Evolutionary conservation across 2,888 invertebrate genomes (phyloP).

Genomic region (Ephialtes manifestator): DNA sequence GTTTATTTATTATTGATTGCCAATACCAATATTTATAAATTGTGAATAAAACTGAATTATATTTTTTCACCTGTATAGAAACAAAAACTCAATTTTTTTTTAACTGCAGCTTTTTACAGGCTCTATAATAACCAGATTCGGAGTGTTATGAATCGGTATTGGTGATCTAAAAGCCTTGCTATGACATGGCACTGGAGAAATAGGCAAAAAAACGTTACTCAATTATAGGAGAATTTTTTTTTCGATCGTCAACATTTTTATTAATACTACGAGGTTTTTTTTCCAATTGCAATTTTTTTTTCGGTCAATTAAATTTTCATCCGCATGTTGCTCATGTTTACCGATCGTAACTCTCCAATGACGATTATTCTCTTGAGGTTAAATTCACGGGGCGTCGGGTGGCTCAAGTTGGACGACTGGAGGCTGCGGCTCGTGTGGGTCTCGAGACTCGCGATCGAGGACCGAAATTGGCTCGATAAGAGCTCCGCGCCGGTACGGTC

Average conservation of each 20-base stretch:
- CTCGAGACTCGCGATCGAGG: conserved; percentile 69
- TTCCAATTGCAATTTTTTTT: background rate
- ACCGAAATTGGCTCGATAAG: conserved; percentile 59
- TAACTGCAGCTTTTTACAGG: background rate
- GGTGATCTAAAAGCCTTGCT: background rate
- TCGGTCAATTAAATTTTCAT: background rate
- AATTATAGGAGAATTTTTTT: no score
- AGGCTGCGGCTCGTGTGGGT: conserved; percentile 56
- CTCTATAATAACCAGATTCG: background rate
- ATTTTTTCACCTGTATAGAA: background rate
- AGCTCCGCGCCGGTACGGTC: conserved; percentile 45
- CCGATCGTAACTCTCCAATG: conserved; percentile 1
- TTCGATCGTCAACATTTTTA: no score
- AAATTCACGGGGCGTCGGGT: conserved; percentile 43
- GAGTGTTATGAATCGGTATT: background rate
- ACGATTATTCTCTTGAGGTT: conserved; percentile 11
- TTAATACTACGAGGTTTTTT: background rate
- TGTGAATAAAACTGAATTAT: no score
- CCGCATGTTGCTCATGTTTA: background rate
- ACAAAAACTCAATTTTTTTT: background rate
- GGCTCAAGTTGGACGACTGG: conserved; percentile 21
- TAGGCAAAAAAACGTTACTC: no score
- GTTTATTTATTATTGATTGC: no score
- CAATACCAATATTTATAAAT: no score
- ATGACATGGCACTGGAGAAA: no score